Conservation (phyloP, 1,140 invertebrate genomes). For the Dendroctonus valens region DNA sequence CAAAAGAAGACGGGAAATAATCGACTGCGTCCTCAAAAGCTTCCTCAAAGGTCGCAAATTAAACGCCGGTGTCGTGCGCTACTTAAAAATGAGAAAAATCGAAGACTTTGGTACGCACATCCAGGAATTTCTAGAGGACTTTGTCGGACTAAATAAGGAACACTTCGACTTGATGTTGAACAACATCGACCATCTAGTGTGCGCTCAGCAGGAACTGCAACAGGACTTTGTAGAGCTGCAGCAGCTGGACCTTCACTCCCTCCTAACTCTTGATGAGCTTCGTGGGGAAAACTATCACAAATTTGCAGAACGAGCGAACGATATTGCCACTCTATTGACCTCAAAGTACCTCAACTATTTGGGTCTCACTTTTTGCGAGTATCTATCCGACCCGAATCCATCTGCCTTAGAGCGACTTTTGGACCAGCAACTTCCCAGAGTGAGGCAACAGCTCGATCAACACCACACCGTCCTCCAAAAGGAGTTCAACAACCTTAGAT, state of each 20-base stretch:
- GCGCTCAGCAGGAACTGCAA: conserved; percentile 4
- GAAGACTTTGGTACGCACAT: conserved; percentile 17
- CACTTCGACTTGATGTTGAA: conserved; percentile 12
- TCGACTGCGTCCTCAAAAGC: conserved; percentile 11
- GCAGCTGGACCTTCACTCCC: not conserved
- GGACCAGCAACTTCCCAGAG: conserved; percentile 8
- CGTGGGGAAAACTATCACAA: not conserved
- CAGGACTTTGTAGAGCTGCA: conserved; percentile 25
- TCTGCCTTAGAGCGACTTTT: conserved; percentile 1
- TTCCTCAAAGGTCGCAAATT: conserved; percentile 27
- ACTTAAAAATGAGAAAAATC: conserved; percentile 26
- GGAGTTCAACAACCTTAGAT: conserved; percentile 25
- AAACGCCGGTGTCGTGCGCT: conserved; percentile 24
- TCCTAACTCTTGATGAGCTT: not conserved
- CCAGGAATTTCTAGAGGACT: conserved; percentile 15
- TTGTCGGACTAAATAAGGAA: not conserved
- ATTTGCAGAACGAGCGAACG: conserved; percentile 12
- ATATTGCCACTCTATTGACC: conserved; percentile 23
- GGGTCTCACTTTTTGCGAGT: conserved; percentile 19
- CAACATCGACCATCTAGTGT: not conserved
- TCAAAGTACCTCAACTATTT: conserved; percentile 36
- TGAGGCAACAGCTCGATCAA: conserved; percentile 7
- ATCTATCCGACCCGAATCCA: not conserved
- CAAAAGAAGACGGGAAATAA: not conserved
- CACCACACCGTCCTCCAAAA: conserved; percentile 10